phyloP scores from a whole-genome alignment of 2,113 vertebrate species.

The Regulus satrapa region DNA sequence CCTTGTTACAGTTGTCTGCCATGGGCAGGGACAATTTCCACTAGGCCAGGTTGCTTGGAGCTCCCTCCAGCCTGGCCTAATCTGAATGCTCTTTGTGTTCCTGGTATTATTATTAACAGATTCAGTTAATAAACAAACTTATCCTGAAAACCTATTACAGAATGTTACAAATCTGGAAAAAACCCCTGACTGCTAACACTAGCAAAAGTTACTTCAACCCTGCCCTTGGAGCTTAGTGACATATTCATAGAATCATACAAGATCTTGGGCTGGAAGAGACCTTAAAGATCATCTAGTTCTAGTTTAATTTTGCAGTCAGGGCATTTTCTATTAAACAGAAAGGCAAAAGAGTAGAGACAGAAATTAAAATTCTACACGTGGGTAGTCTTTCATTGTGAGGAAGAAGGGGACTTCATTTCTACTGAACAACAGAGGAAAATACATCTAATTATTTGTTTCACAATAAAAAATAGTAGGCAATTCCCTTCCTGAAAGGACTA shows the following conservation, averaged over 20 bases:
- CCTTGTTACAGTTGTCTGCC: neutral
- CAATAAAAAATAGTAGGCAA: neutral
- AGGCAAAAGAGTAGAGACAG: neutral
- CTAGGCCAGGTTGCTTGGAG: neutral
- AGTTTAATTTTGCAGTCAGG: neutral
- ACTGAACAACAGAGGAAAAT: neutral
- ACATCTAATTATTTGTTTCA: neutral
- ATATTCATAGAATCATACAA: neutral
- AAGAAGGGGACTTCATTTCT: neutral
- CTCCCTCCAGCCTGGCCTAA: neutral
- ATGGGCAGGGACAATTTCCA: neutral
- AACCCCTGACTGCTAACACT: neutral
- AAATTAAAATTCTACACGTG: fast-evolving
- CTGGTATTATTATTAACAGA: neutral
- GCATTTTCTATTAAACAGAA: neutral
- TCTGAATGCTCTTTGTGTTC: neutral
- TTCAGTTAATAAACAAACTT: neutral
- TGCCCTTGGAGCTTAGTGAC: neutral
- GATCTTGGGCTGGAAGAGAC: neutral
- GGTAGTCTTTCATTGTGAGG: neutral
- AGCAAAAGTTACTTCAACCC: neutral
- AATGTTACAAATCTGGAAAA: neutral
- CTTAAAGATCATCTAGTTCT: neutral
- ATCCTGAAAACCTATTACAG: neutral
- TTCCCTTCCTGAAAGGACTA: neutral